Percentiles rank a stretch among this genome's conserved stretches.
Conservation (phyloP, 2,888 invertebrate species). For the Anoplius nigerrimus region DNA sequence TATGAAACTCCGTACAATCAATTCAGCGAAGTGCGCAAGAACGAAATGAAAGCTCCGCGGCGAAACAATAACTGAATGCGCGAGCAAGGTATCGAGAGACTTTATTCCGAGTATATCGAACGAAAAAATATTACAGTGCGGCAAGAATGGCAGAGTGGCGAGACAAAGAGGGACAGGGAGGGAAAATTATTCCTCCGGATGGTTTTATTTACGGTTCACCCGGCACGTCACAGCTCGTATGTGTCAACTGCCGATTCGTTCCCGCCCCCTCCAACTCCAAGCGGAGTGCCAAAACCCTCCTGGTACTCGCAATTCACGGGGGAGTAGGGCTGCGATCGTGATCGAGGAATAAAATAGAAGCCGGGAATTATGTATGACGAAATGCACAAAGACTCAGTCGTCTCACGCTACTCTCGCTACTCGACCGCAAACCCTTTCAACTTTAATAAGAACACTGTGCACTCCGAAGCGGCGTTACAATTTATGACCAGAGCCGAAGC, state of each 20-base stretch:
- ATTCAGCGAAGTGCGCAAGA: too few relatives aligned
- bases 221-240: constrained; percentile 46
- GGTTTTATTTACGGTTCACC: constrained; percentile 59
- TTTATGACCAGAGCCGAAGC: too few relatives aligned
- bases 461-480: too few relatives aligned
- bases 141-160: background rate
- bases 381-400: constrained; percentile 45
- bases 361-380: constrained; percentile 49
- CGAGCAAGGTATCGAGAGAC: too few relatives aligned
- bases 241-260: constrained; percentile 50
- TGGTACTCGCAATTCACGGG: constrained; percentile 40
- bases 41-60: background rate
- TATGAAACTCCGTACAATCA: too few relatives aligned
- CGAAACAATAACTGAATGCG: background rate
- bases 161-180: constrained; percentile 25
- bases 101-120: too few relatives aligned
- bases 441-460: background rate
- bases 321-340: constrained; percentile 45
- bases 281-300: constrained; percentile 46
- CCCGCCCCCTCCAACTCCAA: constrained; percentile 44
- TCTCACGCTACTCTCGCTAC: constrained; percentile 47
- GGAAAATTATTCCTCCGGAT: constrained; percentile 57
- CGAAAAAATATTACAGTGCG: background rate
- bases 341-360: constrained; percentile 48
- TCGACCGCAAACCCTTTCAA: constrained; percentile 39